A percentile compares a stretch with the other conserved stretches of the same genome.
Evolutionary conservation across 1,140 invertebrate genomes (phyloP).

Genomic region (Drosophila rhopaloa): DNA sequence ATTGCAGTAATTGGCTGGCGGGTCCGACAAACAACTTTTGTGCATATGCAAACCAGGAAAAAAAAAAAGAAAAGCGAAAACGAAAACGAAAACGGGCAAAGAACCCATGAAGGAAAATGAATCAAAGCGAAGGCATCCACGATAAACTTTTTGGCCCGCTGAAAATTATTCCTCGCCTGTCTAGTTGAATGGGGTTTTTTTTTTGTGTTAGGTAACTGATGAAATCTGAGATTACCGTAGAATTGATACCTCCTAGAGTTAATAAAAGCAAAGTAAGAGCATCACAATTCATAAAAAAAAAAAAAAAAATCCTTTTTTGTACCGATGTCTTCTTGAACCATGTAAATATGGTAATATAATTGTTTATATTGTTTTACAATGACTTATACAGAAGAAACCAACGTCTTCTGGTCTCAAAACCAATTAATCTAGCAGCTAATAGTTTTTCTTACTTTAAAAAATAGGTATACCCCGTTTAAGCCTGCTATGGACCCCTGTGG

Average conservation of each 20-base stretch:
- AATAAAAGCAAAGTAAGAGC: too few species aligned
- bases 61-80: slow-evolving; percentile 4
- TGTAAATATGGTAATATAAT: too few species aligned
- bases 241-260: not conserved
- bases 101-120: slow-evolving; percentile 28
- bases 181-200: not conserved
- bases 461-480: not conserved
- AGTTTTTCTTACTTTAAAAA: not conserved
- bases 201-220: not conserved
- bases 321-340: too few species aligned
- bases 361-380: too few species aligned
- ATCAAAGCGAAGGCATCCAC: slow-evolving; percentile 32
- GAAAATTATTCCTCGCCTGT: slow-evolving; percentile 15
- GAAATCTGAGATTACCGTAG: not conserved
- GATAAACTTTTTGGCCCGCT: slow-evolving; percentile 39
- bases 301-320: too few species aligned
- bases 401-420: too few species aligned
- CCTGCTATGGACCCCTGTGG: not conserved
- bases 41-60: slow-evolving; percentile 50
- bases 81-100: not conserved
- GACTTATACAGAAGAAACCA: too few species aligned
- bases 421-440: too few species aligned
- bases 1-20: slow-evolving; percentile 65
- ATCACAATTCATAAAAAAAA: too few species aligned
- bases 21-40: slow-evolving; percentile 44